phyloP scores from a whole-genome alignment of 1,140 invertebrate genomes.

The Zaprionus ghesquierei region DNA sequence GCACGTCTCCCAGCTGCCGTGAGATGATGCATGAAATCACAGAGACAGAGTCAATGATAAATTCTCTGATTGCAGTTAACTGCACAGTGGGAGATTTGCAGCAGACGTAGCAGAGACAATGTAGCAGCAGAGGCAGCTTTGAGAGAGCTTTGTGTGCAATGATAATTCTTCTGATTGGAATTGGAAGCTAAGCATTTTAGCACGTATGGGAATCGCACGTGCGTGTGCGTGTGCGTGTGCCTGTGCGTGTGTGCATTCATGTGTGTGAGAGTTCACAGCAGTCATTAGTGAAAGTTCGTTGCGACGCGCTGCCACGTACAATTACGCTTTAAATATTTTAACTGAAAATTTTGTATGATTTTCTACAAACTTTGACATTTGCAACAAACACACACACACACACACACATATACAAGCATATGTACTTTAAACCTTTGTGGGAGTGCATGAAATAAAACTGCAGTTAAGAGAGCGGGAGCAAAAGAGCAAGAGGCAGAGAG shows the following conservation, averaged over 20 bases:
- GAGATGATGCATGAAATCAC: not conserved
- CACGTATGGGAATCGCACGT: constrained; percentile 44
- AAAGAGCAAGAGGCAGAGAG: not conserved
- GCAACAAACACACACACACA: not conserved
- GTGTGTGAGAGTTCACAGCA: constrained; percentile 57
- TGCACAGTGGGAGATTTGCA: not conserved
- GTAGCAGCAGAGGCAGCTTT: not conserved
- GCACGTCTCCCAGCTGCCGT: constrained; percentile 7
- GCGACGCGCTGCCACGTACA: constrained; percentile 63
- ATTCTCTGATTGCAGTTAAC: not conserved
- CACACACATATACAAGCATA: no score
- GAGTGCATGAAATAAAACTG: constrained; percentile 3
- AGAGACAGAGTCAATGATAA: not conserved
- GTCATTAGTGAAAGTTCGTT: constrained; percentile 75
- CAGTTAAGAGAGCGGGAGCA: not conserved
- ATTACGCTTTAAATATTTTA: constrained; percentile 41
- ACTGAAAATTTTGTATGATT: not conserved
- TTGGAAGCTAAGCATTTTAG: constrained; percentile 32
- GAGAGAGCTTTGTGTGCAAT: not conserved
- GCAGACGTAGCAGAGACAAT: not conserved
- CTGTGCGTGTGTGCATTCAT: not conserved
- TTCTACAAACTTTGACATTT: constrained; percentile 2
- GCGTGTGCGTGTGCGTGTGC: constrained; percentile 2
- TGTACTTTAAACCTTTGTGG: no score
- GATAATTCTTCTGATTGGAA: constrained; percentile 6